These are phyloP conservation scores for Probaryconus sp. DNA, from an alignment of 1,140 invertebrate species.

Conservation along the genomic window DNA sequence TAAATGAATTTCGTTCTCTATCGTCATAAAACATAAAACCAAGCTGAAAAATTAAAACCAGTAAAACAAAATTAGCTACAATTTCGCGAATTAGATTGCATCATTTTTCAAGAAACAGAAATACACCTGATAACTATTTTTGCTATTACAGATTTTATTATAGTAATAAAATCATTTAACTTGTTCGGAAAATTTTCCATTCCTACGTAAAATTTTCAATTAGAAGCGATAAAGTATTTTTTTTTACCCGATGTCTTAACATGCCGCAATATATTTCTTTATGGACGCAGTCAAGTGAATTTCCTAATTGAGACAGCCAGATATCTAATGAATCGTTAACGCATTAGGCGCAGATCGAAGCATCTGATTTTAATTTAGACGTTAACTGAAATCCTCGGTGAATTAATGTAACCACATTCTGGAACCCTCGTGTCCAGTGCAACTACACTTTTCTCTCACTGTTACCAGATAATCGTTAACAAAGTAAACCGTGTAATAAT, in stretches of 20 bases:
- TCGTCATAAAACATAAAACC: not conserved
- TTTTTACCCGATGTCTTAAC: constrained; percentile 6
- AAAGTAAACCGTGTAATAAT: constrained; percentile 16
- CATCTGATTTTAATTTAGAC: constrained; percentile 11
- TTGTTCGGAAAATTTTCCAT: not conserved
- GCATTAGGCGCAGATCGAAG: constrained; percentile 12
- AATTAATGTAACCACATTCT: constrained; percentile 41
- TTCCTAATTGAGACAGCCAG: constrained; percentile 17
- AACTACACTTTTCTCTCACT: too few species aligned
- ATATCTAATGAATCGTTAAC: constrained; percentile 16
- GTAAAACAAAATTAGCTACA: too few species aligned
- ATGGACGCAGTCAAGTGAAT: constrained; percentile 12
- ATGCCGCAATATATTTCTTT: constrained; percentile 3
- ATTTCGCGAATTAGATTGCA: too few species aligned
- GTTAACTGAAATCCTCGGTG: constrained; percentile 25
- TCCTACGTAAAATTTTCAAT: constrained; percentile 5
- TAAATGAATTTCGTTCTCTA: too few species aligned
- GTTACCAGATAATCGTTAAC: not conserved
- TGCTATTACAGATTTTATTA: too few species aligned
- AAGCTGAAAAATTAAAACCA: too few species aligned
- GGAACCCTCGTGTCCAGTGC: not conserved
- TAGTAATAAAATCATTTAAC: too few species aligned
- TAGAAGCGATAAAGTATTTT: constrained; percentile 1
- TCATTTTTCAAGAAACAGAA: too few species aligned
- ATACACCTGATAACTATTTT: too few species aligned